These are phyloP conservation scores for Phocides pigmalion DNA, from an alignment of 1,140 invertebrate genomes.

Conservation along the genomic window DNA sequence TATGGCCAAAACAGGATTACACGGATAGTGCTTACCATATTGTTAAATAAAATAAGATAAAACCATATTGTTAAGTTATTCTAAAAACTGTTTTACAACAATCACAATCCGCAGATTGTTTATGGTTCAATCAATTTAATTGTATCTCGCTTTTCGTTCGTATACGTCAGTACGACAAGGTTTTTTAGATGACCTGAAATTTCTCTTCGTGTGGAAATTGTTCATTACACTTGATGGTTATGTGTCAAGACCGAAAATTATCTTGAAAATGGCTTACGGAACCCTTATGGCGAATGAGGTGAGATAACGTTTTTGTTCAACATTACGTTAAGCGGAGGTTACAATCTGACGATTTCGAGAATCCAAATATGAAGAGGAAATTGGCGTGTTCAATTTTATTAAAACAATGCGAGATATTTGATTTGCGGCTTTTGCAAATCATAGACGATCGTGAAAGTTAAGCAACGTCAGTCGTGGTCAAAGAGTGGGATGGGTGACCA, in stretches of 20 bases:
- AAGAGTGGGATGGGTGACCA: no score
- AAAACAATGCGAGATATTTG: background rate
- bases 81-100: no score
- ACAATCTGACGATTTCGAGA: background rate
- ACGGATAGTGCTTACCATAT: no score
- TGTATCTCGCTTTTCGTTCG: background rate
- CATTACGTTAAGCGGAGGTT: background rate
- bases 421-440: background rate
- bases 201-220: constrained; percentile 21
- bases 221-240: constrained; percentile 35
- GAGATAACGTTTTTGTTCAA: constrained; percentile 6
- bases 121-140: background rate
- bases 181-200: constrained; percentile 1
- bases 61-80: no score
- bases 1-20: no score
- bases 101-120: background rate
- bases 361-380: background rate
- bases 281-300: constrained; percentile 21
- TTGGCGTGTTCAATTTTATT: background rate
- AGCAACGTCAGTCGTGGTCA: no score
- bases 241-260: constrained; percentile 33
- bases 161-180: background rate
- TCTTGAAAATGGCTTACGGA: constrained; percentile 28
- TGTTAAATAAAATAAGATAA: no score
- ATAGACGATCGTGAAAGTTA: no score